Base-by-base conservation (phyloP, 1,140 invertebrate species). In the Globodera ellingtonae region DNA sequence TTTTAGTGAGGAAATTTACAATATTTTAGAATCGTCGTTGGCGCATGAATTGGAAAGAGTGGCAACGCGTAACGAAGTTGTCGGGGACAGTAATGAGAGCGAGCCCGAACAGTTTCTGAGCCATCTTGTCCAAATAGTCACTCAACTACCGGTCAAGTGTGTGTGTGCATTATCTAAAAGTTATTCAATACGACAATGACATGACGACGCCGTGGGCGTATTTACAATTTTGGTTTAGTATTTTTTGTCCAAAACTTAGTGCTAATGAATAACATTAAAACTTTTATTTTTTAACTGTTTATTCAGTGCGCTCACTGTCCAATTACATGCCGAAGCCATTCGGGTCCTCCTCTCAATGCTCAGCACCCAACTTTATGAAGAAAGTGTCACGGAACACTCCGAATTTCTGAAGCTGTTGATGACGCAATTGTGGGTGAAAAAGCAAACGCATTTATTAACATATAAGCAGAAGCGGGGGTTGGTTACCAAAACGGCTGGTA, bases 281-380 rank as follows among this genome's bases (percentile, higher is more conserved):
- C 35, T n/a, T 24, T 24, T 24, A 24, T 24, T 35, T 35, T 35
- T 35, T 35, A 35, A 35, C 35, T 35, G 35, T 35, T 35, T 2
- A 35, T 92, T 52, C 90, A 95, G 94, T 81, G 94, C 95, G 89
- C 93, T 93, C 84, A 97, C 95, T 48, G 96, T 96, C 90, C 92
- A 93, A 65, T 90, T 97, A 56, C 95, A 91, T 88, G 90, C 85
- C 75, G 91, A 82, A 82, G 73, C 82, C 48, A 83, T 88, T 56
- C 75, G 79, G 71, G 84, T 77, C 62, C 70, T 86, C 66, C 84
- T 91, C 91, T 85, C 92, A 93, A 10, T 92, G 92, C 87, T 91
- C 91, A 80, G 92, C 93, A 77, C 91, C 90, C 72, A 93, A 93
- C 69, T 89, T 6, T 89, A 86, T 56, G 81, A 84, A n/a, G 87